Conservation (phyloP, 2,797 vertebrate genomes). For the Peromyscus aztecus region DNA sequence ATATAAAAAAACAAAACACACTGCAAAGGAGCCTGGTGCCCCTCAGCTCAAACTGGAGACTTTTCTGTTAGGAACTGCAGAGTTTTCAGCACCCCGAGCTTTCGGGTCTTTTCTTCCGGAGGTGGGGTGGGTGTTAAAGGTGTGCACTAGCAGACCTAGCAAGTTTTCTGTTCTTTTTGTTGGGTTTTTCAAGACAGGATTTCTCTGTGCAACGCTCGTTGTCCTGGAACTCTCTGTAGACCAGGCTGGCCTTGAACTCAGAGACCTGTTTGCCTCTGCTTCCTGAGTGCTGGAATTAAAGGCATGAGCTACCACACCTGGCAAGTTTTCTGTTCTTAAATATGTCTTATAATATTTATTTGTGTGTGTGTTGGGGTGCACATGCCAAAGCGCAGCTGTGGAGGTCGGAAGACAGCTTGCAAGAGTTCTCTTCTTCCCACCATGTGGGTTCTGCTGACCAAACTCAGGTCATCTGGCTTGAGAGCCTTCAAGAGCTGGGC, state of each 20-base stretch:
- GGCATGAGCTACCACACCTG: fast-evolving
- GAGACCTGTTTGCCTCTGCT: background rate
- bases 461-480: background rate
- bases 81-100: no score
- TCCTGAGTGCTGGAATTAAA: background rate
- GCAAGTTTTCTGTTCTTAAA: background rate
- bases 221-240: background rate
- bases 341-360: background rate
- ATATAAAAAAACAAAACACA: no score
- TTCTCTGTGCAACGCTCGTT: background rate
- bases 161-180: no score
- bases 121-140: no score
- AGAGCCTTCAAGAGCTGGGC: background rate
- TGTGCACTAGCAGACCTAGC: no score
- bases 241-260: background rate
- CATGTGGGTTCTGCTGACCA: background rate
- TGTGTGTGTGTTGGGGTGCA: background rate
- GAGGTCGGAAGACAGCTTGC: background rate
- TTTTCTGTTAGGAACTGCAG: background rate
- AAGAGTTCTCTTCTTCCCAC: background rate
- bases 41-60: background rate
- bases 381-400: background rate
- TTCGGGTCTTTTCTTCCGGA: no score
- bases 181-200: background rate
- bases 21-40: background rate